These are phyloP conservation scores for Coptodon bakossiorum DNA, from an alignment of 2,113 vertebrate species.

Conservation along the genomic window DNA sequence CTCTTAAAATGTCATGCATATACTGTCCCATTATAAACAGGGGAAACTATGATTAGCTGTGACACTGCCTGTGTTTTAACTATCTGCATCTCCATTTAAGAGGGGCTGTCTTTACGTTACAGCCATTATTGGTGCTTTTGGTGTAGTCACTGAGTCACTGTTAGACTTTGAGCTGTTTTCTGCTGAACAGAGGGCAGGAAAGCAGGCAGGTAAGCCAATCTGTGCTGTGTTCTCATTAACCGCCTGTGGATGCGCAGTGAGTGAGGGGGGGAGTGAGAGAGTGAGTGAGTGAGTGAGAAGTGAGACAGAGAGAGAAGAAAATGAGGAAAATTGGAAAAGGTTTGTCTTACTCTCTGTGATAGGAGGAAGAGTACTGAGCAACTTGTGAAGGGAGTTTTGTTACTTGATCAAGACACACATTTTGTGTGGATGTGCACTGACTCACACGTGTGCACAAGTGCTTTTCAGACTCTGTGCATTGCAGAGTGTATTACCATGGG, in stretches of 20 bases:
- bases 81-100: background rate
- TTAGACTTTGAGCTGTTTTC: conserved; percentile 1
- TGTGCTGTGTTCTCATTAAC: conserved; percentile 47
- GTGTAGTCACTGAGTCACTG: conserved; percentile 6
- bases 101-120: background rate
- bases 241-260: conserved; percentile 34
- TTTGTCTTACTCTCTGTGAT: background rate
- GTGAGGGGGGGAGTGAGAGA: background rate
- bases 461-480: background rate
- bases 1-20: background rate
- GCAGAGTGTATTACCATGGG: background rate
- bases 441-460: background rate
- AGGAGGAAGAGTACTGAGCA: background rate
- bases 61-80: background rate
- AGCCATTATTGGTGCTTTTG: background rate
- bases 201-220: conserved; percentile 43
- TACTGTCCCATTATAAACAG: background rate
- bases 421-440: background rate
- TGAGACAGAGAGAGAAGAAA: background rate
- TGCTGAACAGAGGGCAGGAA: conserved; percentile 22
- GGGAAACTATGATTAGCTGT: background rate
- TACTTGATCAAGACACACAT: background rate
- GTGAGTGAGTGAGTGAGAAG: background rate
- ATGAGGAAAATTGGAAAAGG: background rate
- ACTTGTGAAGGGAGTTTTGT: background rate